Evolutionary conservation across 1,140 invertebrate species (phyloP).

Genomic region (Heliconius eleuchia): DNA sequence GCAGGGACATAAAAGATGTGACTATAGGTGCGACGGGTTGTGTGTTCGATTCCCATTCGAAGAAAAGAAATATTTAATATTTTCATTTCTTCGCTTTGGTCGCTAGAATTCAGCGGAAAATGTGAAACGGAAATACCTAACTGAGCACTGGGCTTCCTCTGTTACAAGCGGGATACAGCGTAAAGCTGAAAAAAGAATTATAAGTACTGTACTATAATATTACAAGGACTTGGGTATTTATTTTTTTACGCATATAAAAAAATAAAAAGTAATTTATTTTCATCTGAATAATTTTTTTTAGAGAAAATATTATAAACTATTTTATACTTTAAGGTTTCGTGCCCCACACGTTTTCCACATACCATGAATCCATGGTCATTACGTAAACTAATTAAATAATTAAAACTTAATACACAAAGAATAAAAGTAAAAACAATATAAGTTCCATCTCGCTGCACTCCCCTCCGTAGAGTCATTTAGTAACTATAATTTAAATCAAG

Average conservation of each 20-base stretch:
- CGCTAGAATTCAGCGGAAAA: no score
- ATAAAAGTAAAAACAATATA: neutral
- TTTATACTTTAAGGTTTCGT: neutral
- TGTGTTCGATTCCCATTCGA: no score
- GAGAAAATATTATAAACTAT: neutral
- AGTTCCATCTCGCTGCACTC: neutral
- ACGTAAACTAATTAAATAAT: neutral
- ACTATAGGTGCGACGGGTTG: no score
- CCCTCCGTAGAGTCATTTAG: constrained; percentile 17
- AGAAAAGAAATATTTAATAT: no score
- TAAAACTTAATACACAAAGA: neutral
- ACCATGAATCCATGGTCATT: constrained; percentile 9
- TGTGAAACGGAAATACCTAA: no score
- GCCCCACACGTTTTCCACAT: neutral
- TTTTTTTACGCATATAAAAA: no score
- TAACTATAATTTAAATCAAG: constrained; percentile 22
- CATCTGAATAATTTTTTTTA: no score
- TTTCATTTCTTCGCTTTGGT: no score
- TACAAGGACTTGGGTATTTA: neutral
- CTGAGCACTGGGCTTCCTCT: no score
- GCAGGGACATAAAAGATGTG: no score
- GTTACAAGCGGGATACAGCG: no score
- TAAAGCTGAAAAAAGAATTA: neutral
- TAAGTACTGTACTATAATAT: neutral
- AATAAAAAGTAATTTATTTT: no score